Conservation (phyloP, 2,888 invertebrate genomes). For the Gibbula magus region DNA sequence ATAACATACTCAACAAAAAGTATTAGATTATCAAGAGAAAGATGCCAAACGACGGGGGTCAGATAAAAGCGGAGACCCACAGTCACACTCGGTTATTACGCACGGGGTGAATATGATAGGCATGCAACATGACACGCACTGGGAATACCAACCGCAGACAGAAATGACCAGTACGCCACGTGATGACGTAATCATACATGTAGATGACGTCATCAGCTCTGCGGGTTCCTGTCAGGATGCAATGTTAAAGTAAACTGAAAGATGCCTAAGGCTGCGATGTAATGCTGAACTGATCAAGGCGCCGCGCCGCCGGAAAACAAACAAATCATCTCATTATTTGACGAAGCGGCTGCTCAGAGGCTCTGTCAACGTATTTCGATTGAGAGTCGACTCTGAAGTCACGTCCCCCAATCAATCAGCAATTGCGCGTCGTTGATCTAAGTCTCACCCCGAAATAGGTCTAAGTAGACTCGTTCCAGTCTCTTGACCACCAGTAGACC, state of each 20-base stretch:
- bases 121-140: neutral
- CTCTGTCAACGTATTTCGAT: neutral
- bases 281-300: too few relatives aligned
- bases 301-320: neutral
- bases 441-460: too few relatives aligned
- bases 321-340: conserved; percentile 12
- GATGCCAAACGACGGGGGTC: too few relatives aligned
- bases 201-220: neutral
- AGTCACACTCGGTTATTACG: neutral
- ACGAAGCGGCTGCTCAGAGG: neutral
- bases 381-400: neutral
- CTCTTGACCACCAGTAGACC: too few relatives aligned
- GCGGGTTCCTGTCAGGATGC: neutral
- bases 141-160: neutral
- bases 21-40: too few relatives aligned
- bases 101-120: neutral
- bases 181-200: neutral
- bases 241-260: neutral
- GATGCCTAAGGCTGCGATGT: too few relatives aligned
- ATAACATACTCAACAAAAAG: too few relatives aligned
- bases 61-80: too few relatives aligned
- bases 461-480: too few relatives aligned
- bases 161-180: neutral
- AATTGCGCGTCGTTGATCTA: neutral
- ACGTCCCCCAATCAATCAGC: neutral